These are phyloP conservation scores for Pogonus chalceus DNA, from an alignment of 1,140 invertebrate species.

Conservation along the genomic window DNA sequence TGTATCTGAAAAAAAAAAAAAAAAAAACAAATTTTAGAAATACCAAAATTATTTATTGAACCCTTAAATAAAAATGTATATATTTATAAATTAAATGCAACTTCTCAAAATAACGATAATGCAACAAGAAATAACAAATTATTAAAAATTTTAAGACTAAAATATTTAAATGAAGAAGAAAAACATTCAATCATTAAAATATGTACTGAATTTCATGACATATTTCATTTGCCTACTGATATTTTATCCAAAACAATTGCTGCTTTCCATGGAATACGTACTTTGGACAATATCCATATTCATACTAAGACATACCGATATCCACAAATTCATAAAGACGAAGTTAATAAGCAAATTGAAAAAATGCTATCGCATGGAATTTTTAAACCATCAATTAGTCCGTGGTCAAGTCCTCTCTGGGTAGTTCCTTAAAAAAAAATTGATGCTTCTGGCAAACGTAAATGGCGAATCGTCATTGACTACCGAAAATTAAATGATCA, in stretches of 20 bases:
- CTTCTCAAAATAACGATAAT: too few species aligned
- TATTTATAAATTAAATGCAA: too few species aligned
- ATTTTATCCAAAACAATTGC: slow-evolving; percentile 16
- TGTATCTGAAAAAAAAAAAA: too few species aligned
- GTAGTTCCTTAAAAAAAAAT: slow-evolving; percentile 25
- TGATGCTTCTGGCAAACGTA: slow-evolving; percentile 22
- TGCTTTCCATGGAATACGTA: slow-evolving; percentile 15
- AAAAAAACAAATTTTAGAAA: too few species aligned
- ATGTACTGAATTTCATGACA: slow-evolving; percentile 10
- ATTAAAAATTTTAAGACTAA: too few species aligned
- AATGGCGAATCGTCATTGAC: slow-evolving; percentile 32
- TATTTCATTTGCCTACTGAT: slow-evolving; percentile 20
- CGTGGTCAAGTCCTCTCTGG: slow-evolving; percentile 24
- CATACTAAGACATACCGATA: slow-evolving; percentile 22
- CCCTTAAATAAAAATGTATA: too few species aligned
- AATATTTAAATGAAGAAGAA: too few species aligned
- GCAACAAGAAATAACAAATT: too few species aligned
- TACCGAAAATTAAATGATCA: slow-evolving; percentile 29
- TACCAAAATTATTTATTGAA: too few species aligned
- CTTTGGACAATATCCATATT: slow-evolving; percentile 15
- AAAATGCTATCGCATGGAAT: slow-evolving; percentile 16
- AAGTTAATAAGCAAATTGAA: slow-evolving; percentile 21
- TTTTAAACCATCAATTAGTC: slow-evolving; percentile 13
- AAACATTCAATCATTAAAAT: too few species aligned
- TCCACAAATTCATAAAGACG: slow-evolving; percentile 22